Base-by-base conservation (phyloP, 2,797 vertebrate genomes). In the Oceanodroma leucorhoa region DNA sequence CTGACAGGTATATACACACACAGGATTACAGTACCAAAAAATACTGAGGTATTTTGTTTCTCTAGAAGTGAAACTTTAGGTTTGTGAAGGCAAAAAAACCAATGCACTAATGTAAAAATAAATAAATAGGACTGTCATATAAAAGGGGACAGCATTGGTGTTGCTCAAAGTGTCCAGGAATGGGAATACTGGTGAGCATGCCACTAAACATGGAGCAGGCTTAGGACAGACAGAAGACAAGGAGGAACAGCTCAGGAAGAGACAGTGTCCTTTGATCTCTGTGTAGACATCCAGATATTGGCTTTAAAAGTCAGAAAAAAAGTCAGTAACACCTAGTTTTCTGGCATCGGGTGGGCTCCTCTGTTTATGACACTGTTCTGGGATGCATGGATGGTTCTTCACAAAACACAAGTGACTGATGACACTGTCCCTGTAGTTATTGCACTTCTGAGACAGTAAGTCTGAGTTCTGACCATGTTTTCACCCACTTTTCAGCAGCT, bases 1-100 rank as follows among this genome's bases (percentile, higher is more conserved):
- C 98, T 97, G 97, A 95, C 98, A 87, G 70, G 71, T 78, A 97
- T 95, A 96, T 98, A 98, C 97, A 95, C 97, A 97, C 97, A 98
- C 95, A 97, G 95, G 91, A 94, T 92, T 97, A 98, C 98, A 98
- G 98, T 98, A 98, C 98, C 96, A 95, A 97, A 98, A 97, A 97
- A 98, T 98, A 96, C 97, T 99, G 99, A 99, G 99, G 99, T 99
- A 99, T 99, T 98, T 98, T 65, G 98, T 98, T 99, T 98, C 97
- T 94, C 98, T 98, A 96, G 95, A 97, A 97, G 96, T 98, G 96
- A 98, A 98, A 97, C 88, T 93, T 90, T 87, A 97, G 71, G 38
- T 90, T 95, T 96, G 95, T 97, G 96, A 97, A 96, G 97, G 96
- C 62, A 81, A 94, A 88, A 75, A 92, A 45, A 88, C 40, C 83